These are phyloP conservation scores for Syngnathus acus DNA, from an alignment of 2,797 vertebrate species.

Conservation along the genomic window DNA sequence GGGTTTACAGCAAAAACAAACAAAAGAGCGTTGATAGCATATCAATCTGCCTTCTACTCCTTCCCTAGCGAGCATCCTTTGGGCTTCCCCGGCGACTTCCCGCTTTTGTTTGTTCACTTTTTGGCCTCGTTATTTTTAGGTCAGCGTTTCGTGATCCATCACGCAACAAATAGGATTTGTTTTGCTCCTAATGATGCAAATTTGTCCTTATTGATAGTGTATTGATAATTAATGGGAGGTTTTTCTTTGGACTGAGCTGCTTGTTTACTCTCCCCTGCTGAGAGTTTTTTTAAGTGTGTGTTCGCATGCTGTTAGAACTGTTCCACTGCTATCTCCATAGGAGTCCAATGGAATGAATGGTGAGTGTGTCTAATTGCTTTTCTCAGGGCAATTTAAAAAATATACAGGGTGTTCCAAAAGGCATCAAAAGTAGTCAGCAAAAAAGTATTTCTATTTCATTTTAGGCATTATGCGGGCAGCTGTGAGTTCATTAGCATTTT, in stretches of 20 bases:
- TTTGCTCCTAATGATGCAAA: conserved; percentile 47
- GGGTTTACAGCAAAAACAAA: conserved; percentile 57
- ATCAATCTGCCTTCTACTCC: conserved; percentile 53
- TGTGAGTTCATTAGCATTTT: too few species aligned
- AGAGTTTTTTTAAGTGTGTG: background rate
- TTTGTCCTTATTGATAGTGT: conserved; percentile 62
- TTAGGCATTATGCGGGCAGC: too few species aligned
- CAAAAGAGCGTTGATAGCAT: conserved; percentile 58
- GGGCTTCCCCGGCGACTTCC: conserved; percentile 49
- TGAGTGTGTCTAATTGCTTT: background rate
- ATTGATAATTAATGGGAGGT: conserved; percentile 8
- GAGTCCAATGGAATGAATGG: background rate
- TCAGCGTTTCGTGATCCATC: conserved; percentile 59
- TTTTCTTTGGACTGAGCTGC: background rate
- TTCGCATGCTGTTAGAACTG: background rate
- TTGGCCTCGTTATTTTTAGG: conserved; percentile 46
- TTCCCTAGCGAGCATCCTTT: conserved; percentile 43
- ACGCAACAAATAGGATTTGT: conserved; percentile 37
- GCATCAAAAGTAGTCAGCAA: too few species aligned
- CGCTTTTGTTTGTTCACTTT: conserved; percentile 58
- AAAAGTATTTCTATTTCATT: too few species aligned
- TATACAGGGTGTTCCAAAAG: too few species aligned
- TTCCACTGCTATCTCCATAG: background rate
- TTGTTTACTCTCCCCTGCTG: background rate
- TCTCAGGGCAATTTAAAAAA: background rate